Base-by-base conservation (phyloP, 2,113 vertebrate genomes). In the Halichoeres trimaculatus region DNA sequence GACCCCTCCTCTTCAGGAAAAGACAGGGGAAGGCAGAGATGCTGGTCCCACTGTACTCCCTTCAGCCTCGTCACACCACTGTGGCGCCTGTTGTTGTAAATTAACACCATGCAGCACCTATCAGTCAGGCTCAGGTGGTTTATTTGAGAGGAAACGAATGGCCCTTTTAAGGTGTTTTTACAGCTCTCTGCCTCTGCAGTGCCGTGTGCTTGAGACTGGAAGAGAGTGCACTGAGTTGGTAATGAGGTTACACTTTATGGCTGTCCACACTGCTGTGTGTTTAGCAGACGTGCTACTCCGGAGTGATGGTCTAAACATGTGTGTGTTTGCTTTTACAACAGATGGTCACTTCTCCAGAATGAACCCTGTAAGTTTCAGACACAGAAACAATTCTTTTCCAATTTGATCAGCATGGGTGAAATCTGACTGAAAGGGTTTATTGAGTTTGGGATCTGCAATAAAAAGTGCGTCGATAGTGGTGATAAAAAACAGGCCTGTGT, bases 91-190 rank as follows among this genome's bases (percentile, higher is more conserved):
- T 87, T 81, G 69, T 83, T 78, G 70, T 76, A 85, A 91, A 88
- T 84, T 63, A 81, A 87, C 83, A 83, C 83, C 64, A 35, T 30
- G 43, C 71, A 63, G 70, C 87, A 89, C 82, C 85, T 81, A 73
- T 86, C 86, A 68, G 81, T 88, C 79, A 67, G 62, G 83, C 86
- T 81, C 74, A 88, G 84, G 75, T 81, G 69, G 85, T 89, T 79
- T 83, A 56, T 90, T 86, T 91, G 81, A 74, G 68, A 74, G 78
- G 78, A 84, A 85, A 84, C 43, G 64, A 90, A 85, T 48, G 50
- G 68, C 8, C 38, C 74, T 83, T 89, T 80, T 64, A 76, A 67
- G 53, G 64, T 40, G 26, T 40, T 70, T 81, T 80, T 80, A 56
- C 77, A 52, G 59, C 9, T 30, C 58, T 41, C 65, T 89, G 83